Evolutionary conservation across 2,888 invertebrate species (phyloP).

Genomic region (Rapana venosa): DNA sequence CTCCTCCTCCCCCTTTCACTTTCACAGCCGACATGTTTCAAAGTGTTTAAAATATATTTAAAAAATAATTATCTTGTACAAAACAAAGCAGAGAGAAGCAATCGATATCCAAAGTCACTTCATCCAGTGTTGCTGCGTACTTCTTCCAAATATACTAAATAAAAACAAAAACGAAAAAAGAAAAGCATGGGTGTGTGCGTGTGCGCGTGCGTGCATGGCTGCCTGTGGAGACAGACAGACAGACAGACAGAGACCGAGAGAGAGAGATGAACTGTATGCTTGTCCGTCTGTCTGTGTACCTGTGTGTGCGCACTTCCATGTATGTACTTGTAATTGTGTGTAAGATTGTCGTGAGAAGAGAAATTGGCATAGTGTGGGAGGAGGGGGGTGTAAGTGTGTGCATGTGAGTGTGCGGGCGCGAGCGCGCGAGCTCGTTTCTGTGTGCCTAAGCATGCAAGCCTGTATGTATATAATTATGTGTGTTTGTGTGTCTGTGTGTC

Average conservation of each 20-base stretch:
- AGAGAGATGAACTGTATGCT: too few species aligned
- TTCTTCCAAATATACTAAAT: too few species aligned
- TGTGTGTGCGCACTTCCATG: neutral
- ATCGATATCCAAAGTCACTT: neutral
- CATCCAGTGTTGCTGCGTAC: neutral
- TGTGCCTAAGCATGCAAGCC: neutral
- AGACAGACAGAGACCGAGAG: too few species aligned
- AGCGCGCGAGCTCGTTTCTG: neutral
- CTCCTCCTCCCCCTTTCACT: neutral
- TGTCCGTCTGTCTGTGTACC: neutral
- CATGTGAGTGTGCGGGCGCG: neutral
- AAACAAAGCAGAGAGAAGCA: neutral
- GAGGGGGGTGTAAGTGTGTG: neutral
- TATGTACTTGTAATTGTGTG: neutral
- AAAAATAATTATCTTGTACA: neutral
- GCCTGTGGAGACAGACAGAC: too few species aligned
- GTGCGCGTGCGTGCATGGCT: too few species aligned
- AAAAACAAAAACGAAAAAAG: neutral
- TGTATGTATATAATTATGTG: neutral
- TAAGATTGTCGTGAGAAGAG: neutral
- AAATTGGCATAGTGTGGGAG: neutral
- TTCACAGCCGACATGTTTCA: neutral
- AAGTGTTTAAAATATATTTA: neutral
- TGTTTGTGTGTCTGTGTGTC: neutral
- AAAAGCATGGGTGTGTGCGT: too few species aligned